Conservation (phyloP, 2,113 vertebrate genomes). For the Gambusia holbrooki region DNA sequence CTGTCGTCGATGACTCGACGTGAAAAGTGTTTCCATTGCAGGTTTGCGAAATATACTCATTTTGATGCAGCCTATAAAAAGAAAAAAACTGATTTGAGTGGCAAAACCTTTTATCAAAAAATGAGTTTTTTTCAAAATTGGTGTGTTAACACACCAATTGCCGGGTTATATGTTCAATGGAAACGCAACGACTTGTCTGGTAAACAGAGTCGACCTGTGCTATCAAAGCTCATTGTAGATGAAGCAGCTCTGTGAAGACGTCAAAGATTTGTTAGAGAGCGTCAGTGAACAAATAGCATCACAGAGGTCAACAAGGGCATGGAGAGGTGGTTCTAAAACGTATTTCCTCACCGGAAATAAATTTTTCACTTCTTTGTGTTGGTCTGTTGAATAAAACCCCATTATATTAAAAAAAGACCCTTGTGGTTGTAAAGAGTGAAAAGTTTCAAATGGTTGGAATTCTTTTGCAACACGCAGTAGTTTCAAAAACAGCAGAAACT, state of each 20-base stretch:
- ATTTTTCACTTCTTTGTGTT: neutral
- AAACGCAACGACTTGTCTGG: neutral
- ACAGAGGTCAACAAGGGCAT: too few relatives aligned
- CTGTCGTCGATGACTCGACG: too few relatives aligned
- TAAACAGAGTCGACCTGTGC: too few relatives aligned
- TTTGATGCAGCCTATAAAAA: too few relatives aligned
- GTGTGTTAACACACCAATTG: too few relatives aligned
- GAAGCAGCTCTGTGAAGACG: neutral
- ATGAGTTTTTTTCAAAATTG: too few relatives aligned
- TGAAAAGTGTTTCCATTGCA: too few relatives aligned
- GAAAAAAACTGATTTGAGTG: too few relatives aligned
- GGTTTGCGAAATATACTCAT: too few relatives aligned
- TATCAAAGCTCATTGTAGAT: neutral
- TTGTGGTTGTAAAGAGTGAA: neutral
- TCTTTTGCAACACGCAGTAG: neutral
- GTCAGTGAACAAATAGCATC: neutral
- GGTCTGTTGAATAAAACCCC: neutral
- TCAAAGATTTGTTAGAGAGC: neutral
- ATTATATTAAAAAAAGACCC: neutral
- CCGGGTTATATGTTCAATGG: too few relatives aligned
- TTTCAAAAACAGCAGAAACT: neutral
- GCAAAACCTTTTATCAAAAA: too few relatives aligned
- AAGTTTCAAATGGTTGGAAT: constrained; percentile 9
- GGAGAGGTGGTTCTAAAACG: too few relatives aligned
- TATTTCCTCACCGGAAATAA: neutral